Percentiles rank a stretch among this genome's conserved stretches.
Conservation (phyloP, 2,113 vertebrate species). For the Tragulus kanchil region DNA sequence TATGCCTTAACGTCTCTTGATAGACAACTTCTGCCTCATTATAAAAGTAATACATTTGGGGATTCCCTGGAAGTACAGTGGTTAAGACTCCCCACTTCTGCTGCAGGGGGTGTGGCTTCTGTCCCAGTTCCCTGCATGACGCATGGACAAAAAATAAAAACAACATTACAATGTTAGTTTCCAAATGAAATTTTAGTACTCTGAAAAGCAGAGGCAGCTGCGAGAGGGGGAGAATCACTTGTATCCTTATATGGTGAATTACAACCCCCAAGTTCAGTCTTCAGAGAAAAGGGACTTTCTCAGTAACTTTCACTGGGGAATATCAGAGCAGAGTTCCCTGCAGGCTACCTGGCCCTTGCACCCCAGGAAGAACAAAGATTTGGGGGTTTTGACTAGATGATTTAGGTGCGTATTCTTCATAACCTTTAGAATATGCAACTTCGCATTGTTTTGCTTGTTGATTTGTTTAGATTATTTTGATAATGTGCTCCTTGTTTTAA, state of each 20-base stretch:
- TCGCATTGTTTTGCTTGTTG: conserved; percentile 8
- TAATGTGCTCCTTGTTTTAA: not conserved
- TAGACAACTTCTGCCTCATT: not conserved
- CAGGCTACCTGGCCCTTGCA: conserved; percentile 82
- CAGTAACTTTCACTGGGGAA: conserved; percentile 88
- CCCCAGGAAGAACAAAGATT: conserved; percentile 68
- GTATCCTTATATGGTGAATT: conserved; percentile 88
- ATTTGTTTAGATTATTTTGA: not conserved
- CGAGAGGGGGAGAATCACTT: conserved; percentile 57
- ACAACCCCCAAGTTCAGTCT: conserved; percentile 79
- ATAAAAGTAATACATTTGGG: not conserved
- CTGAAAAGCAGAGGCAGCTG: not conserved
- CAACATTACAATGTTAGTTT: not conserved
- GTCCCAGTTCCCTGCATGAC: too few relatives aligned
- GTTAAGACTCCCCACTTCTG: too few relatives aligned
- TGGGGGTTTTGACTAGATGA: conserved; percentile 7
- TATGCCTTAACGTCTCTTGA: not conserved
- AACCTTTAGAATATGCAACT: not conserved
- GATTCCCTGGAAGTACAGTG: too few relatives aligned
- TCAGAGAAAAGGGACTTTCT: conserved; percentile 82
- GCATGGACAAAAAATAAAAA: not conserved
- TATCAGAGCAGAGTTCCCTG: conserved; percentile 83
- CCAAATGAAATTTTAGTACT: not conserved
- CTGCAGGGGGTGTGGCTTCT: too few relatives aligned
- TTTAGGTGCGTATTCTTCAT: conserved; percentile 68